Percentiles rank a stretch among this genome's conserved stretches.
phyloP scores from a whole-genome alignment of 2,113 vertebrate genomes.

The Campylomormyrus numenius region DNA sequence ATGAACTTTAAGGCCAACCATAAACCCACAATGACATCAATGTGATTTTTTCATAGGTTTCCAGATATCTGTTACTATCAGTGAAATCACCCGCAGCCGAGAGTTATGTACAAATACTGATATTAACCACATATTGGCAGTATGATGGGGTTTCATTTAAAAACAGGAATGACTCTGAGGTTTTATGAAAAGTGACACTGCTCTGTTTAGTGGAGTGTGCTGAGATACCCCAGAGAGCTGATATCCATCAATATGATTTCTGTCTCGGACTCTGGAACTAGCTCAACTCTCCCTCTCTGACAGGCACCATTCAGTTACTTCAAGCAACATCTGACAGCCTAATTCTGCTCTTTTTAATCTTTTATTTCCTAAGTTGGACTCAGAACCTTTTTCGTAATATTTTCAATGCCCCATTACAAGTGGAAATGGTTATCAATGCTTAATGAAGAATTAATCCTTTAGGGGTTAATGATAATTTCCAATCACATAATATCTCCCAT shows the following conservation, averaged over 20 bases:
- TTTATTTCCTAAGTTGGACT: background rate
- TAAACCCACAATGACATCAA: background rate
- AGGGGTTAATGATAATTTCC: background rate
- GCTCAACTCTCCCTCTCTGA: background rate
- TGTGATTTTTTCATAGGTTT: background rate
- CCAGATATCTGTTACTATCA: background rate
- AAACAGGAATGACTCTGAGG: background rate
- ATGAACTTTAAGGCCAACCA: background rate
- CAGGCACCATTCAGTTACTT: background rate
- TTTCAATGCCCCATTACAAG: background rate
- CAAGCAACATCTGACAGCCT: constrained; percentile 2
- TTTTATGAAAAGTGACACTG: background rate
- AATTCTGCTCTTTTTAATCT: constrained; percentile 13
- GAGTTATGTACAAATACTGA: background rate
- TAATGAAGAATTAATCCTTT: background rate
- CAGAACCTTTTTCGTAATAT: background rate
- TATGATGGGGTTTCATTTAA: background rate
- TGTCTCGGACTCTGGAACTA: background rate
- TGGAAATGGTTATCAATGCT: background rate
- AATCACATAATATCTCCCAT: background rate
- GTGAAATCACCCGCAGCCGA: background rate
- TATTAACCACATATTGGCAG: background rate
- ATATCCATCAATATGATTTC: constrained; percentile 15
- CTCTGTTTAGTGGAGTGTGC: background rate
- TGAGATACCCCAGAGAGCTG: background rate